phyloP scores from a whole-genome alignment of 2,797 vertebrate species.

The Clarias laeviceps region DNA sequence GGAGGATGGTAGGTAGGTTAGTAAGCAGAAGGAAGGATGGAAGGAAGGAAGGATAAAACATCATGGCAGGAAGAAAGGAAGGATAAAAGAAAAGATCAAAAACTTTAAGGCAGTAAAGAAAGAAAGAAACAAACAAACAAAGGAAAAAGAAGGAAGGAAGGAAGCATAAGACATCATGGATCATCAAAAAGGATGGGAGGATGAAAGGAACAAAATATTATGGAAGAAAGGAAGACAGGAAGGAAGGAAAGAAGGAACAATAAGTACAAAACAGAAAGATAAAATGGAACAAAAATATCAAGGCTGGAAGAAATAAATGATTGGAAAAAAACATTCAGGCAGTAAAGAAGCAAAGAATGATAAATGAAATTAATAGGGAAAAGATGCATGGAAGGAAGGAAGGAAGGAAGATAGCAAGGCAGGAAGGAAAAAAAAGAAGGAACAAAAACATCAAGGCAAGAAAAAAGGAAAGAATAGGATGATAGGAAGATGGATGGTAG shows the following conservation, averaged over 20 bases:
- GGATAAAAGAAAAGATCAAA: not conserved
- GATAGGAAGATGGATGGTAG: not conserved
- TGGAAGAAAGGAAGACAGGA: too few relatives aligned
- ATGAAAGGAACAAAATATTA: not conserved
- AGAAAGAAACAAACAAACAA: accelerated
- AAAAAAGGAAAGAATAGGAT: not conserved
- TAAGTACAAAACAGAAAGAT: not conserved
- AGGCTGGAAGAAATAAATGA: not conserved
- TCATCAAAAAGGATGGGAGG: not conserved
- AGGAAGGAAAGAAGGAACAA: not conserved
- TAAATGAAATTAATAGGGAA: not conserved
- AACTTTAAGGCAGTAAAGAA: not conserved
- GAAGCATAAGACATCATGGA: too few relatives aligned
- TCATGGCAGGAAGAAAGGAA: too few relatives aligned
- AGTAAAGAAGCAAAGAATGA: too few relatives aligned
- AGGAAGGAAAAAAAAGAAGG: not conserved
- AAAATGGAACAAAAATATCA: not conserved
- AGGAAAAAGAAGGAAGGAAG: not conserved
- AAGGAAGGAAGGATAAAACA: not conserved
- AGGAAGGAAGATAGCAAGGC: not conserved
- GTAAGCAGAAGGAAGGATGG: not conserved
- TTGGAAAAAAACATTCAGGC: not conserved
- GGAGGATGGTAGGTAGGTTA: too few relatives aligned
- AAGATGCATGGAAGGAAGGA: not conserved
- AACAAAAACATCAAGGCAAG: not conserved